phyloP scores from a whole-genome alignment of 2,888 invertebrate genomes.

The Polia nebulosa region DNA sequence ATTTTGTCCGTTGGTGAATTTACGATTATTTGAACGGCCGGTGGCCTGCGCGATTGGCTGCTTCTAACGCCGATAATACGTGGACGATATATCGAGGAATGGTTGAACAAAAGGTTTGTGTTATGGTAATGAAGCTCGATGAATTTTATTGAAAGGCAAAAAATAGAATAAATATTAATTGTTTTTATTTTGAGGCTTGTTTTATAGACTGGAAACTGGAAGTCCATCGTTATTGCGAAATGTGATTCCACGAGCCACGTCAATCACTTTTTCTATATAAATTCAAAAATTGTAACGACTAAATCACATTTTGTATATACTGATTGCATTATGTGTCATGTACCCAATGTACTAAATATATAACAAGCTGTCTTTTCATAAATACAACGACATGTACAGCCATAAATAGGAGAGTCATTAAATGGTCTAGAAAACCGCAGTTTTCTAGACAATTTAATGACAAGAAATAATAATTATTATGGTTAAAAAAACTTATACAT shows the following conservation, averaged over 20 bases:
- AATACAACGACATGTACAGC: neutral
- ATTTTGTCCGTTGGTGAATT: constrained; percentile 90
- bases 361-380: neutral
- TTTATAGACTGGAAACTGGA: constrained; percentile 7
- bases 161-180: constrained; percentile 50
- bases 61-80: constrained; percentile 87
- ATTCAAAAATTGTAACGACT: neutral
- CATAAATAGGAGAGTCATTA: too few relatives aligned
- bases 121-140: constrained; percentile 63
- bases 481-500: too few relatives aligned
- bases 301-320: neutral
- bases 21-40: constrained; percentile 89
- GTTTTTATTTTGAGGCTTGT: constrained; percentile 16
- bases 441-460: neutral
- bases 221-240: neutral
- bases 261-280: neutral
- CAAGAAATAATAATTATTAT: too few relatives aligned
- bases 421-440: neutral
- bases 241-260: neutral
- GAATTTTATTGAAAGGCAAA: constrained; percentile 62
- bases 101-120: constrained; percentile 64
- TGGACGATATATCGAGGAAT: constrained; percentile 71
- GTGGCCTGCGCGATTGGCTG: constrained; percentile 86
- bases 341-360: too few relatives aligned
- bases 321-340: neutral